Base-by-base conservation (phyloP, 2,888 invertebrate species). In the Agrochola lota region DNA sequence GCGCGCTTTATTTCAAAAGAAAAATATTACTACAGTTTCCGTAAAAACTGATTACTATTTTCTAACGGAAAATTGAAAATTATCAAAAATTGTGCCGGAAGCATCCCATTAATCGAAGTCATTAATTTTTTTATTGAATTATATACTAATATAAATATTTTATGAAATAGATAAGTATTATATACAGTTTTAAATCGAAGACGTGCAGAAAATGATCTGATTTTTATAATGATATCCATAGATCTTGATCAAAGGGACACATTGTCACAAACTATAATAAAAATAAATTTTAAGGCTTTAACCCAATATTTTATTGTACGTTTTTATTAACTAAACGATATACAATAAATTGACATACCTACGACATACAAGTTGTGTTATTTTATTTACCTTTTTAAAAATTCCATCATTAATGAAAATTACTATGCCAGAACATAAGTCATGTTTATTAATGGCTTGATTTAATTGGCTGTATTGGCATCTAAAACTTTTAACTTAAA, bases 301-400 rank as follows among this genome's bases (percentile, higher is more conserved):
- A 96, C 95, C 94, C 91, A 91, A 91, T 92, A 87, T 93, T 93
- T 93, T 93, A 93, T 93, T 94, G 92, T 95, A 95, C 92, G 92
- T 93, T 93, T 95, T 95, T 95, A 94, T 92, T 92, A 92, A 95
- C 94, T 94, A 95, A 95, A 94, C 92, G 86, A 91, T 92, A 94
- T 92, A 93, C 93, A 95, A 94, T 94, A 95, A 94, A 91, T 91
- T 86, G 94, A 93, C 93, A 94, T 93, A 93, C 92, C 88, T 91
- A 92, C 90, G 86, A 88, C 83, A 70, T 67, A 59, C 35, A 26
- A 70, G 40, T 85, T 84, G 81, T 89, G 83, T 89, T 85, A 85
- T 85, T 89, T 77, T 49, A 82, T 60, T 68, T n/a, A 64, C 26
- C n/a, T 35, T 52, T 40, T 52, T 12, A 26, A 26, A 8, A 17